Conservation (phyloP, 2,113 vertebrate species). For the Thunnus thynnus region DNA sequence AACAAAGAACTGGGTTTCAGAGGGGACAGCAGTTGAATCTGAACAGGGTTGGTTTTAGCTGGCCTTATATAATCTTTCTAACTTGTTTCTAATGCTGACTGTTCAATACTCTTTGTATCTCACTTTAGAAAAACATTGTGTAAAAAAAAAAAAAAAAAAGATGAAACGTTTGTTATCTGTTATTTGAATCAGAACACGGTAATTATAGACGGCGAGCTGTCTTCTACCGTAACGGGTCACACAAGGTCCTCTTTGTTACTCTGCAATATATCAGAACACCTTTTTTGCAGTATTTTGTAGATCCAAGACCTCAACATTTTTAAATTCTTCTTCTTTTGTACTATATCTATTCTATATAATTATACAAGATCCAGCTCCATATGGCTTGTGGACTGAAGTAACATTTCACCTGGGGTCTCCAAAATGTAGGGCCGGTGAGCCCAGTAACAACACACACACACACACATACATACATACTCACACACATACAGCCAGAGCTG, state of each 20-base stretch:
- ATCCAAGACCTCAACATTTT: slow-evolving; percentile 78
- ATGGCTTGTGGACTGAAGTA: slow-evolving; percentile 74
- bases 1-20: slow-evolving; percentile 56
- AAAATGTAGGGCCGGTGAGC: slow-evolving; percentile 50
- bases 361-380: slow-evolving; percentile 64
- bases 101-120: slow-evolving; percentile 87
- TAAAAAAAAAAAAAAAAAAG: slow-evolving; percentile 44
- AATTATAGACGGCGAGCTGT: slow-evolving; percentile 72
- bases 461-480: slow-evolving; percentile 11
- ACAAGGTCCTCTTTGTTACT: slow-evolving; percentile 84
- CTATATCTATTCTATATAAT: slow-evolving; percentile 71
- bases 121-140: slow-evolving; percentile 76
- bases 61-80: slow-evolving; percentile 87
- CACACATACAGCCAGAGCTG: slow-evolving; percentile 54
- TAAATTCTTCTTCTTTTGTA: slow-evolving; percentile 82
- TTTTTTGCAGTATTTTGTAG: slow-evolving; percentile 85
- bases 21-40: slow-evolving; percentile 49
- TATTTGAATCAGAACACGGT: slow-evolving; percentile 78
- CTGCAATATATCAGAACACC: slow-evolving; percentile 83
- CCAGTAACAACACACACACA: slow-evolving; percentile 44
- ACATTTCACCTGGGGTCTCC: slow-evolving; percentile 74
- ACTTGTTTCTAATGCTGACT: slow-evolving; percentile 86
- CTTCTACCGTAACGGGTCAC: slow-evolving; percentile 78
- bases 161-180: slow-evolving; percentile 61
- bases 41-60: slow-evolving; percentile 80